A percentile compares a stretch with the other conserved stretches of the same genome.
These are phyloP conservation scores for Aphelocoma coerulescens DNA, from an alignment of 2,113 vertebrate genomes.

Conservation along the genomic window DNA sequence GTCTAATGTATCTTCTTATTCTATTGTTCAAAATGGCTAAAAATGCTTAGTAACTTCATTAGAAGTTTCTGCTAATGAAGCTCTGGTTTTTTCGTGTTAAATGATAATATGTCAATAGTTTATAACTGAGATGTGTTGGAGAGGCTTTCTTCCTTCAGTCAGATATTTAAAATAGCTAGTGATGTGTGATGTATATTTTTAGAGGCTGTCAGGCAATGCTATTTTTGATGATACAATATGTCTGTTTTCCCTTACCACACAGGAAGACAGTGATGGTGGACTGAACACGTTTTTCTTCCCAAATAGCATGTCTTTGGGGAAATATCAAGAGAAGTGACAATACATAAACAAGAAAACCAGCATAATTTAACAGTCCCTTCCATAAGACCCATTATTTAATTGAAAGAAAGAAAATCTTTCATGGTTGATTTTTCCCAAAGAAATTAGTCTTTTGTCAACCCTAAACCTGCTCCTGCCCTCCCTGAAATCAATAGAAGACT, in stretches of 20 bases:
- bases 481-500: neutral
- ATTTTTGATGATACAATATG: slow-evolving; percentile 20
- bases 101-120: neutral
- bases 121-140: neutral
- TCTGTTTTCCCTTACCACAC: neutral
- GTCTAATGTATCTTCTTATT: neutral
- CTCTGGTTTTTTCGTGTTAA: neutral
- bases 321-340: neutral
- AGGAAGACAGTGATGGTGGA: neutral
- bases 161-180: slow-evolving; percentile 15
- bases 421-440: neutral
- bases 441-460: neutral
- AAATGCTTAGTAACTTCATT: neutral
- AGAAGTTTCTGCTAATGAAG: neutral
- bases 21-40: neutral
- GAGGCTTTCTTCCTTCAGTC: slow-evolving; percentile 15
- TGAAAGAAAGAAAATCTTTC: neutral
- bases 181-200: slow-evolving; percentile 4
- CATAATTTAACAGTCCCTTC: neutral
- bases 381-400: neutral
- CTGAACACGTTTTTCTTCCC: neutral
- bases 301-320: neutral
- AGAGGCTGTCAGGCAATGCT: slow-evolving; percentile 11
- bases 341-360: neutral
- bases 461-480: neutral